phyloP scores from a whole-genome alignment of 2,888 invertebrate genomes.

The Polia nebulosa region DNA sequence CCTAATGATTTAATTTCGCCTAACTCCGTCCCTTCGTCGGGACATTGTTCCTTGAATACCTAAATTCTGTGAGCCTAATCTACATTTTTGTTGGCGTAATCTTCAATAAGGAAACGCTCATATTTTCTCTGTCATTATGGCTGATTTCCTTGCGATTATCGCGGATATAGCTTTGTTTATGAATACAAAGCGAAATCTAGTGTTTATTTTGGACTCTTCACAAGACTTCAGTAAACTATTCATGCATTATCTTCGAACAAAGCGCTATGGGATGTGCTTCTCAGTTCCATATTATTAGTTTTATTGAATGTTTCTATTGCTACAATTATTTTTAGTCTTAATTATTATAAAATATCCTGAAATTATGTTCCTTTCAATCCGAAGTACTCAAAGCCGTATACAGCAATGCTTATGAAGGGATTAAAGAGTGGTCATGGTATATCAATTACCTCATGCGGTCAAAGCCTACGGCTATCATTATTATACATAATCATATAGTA shows the following conservation, averaged over 20 bases:
- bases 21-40: slow-evolving; percentile 72
- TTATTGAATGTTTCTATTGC: slow-evolving; percentile 5
- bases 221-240: slow-evolving; percentile 30
- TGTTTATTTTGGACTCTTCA: slow-evolving; percentile 39
- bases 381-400: slow-evolving; percentile 34
- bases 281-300: slow-evolving; percentile 13
- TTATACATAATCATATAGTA: slow-evolving; percentile 68
- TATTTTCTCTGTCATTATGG: slow-evolving; percentile 52
- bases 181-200: slow-evolving; percentile 39
- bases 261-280: background rate
- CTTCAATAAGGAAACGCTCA: slow-evolving; percentile 58
- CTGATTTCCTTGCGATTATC: slow-evolving; percentile 60
- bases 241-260: slow-evolving; percentile 11
- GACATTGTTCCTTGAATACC: slow-evolving; percentile 74
- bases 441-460: slow-evolving; percentile 61
- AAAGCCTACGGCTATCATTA: slow-evolving; percentile 56
- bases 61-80: slow-evolving; percentile 68
- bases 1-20: slow-evolving; percentile 86
- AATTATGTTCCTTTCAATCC: slow-evolving; percentile 33
- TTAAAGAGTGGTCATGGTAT: slow-evolving; percentile 54
- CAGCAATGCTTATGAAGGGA: slow-evolving; percentile 36
- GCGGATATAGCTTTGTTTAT: slow-evolving; percentile 50
- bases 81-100: slow-evolving; percentile 65
- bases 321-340: slow-evolving; percentile 16
- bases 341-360: slow-evolving; percentile 22